phyloP scores from a whole-genome alignment of 2,797 vertebrate genomes.

The Lates japonicus region DNA sequence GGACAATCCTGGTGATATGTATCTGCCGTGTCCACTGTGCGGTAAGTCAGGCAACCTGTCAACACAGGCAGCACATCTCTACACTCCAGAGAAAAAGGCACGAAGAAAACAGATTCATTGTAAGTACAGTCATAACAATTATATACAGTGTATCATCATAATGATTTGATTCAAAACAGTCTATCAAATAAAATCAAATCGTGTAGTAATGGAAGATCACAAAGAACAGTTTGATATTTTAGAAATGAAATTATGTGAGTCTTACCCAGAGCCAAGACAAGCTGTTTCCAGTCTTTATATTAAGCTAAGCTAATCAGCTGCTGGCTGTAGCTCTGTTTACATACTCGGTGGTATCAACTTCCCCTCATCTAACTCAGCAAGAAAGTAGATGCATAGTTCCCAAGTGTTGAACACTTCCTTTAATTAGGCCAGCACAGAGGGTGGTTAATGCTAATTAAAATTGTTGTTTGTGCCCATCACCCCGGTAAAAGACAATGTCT shows the following conservation, averaged over 20 bases:
- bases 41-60: slow-evolving; percentile 39
- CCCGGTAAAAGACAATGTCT: too few relatives aligned
- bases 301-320: not conserved
- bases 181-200: not conserved
- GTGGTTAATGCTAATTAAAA: not conserved
- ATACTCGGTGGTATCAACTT: not conserved
- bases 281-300: too few relatives aligned
- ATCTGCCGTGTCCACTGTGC: slow-evolving; percentile 29
- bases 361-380: too few relatives aligned
- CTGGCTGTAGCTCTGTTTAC: not conserved
- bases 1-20: slow-evolving; percentile 48
- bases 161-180: not conserved
- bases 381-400: not conserved
- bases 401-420: not conserved
- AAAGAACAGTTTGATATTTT: not conserved
- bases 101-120: not conserved
- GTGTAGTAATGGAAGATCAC: too few relatives aligned
- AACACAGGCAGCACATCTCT: slow-evolving; percentile 4
- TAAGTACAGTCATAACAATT: not conserved
- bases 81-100: slow-evolving; percentile 5
- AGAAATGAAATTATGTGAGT: not conserved
- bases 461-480: slow-evolving; percentile 1
- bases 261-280: not conserved
- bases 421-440: not conserved
- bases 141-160: too few relatives aligned